Evolutionary conservation across 2,888 invertebrate species (phyloP).

Genomic region (Ophonus ardosiacus): DNA sequence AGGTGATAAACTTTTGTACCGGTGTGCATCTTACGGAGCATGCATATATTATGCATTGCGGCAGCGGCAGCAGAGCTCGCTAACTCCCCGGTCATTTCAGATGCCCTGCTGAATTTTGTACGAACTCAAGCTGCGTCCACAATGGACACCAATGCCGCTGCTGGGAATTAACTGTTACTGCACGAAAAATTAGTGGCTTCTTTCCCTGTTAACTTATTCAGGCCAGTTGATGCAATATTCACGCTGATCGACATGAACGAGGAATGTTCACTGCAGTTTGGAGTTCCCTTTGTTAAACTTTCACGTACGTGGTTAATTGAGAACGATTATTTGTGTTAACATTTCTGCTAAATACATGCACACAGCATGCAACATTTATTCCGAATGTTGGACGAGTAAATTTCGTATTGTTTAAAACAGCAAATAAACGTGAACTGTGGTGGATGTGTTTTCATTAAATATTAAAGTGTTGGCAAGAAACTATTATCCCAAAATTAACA

Average conservation of each 20-base stretch:
- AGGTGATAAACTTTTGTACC: slow-evolving; percentile 58
- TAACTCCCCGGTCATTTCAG: slow-evolving; percentile 56
- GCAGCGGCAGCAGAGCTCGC: slow-evolving; percentile 4
- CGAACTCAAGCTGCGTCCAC: slow-evolving; percentile 27
- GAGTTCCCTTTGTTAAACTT: neutral
- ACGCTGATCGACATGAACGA: neutral
- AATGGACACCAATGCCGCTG: neutral
- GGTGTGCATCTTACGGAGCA: slow-evolving; percentile 40
- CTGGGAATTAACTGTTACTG: slow-evolving; percentile 24
- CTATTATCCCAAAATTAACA: too few species aligned
- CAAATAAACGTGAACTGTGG: too few species aligned
- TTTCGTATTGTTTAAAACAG: too few species aligned
- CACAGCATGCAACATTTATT: neutral
- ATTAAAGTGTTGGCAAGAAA: too few species aligned
- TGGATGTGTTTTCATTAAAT: too few species aligned
- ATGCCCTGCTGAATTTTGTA: slow-evolving; percentile 19
- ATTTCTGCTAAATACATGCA: neutral
- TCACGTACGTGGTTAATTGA: neutral
- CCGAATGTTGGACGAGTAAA: neutral
- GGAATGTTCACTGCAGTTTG: neutral
- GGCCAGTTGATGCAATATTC: neutral
- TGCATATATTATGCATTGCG: slow-evolving; percentile 57
- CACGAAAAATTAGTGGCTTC: slow-evolving; percentile 42
- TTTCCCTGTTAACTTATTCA: neutral
- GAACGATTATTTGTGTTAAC: neutral